Evolutionary conservation across 2,113 vertebrate genomes (phyloP).

Genomic region (Cheilinus undulatus): DNA sequence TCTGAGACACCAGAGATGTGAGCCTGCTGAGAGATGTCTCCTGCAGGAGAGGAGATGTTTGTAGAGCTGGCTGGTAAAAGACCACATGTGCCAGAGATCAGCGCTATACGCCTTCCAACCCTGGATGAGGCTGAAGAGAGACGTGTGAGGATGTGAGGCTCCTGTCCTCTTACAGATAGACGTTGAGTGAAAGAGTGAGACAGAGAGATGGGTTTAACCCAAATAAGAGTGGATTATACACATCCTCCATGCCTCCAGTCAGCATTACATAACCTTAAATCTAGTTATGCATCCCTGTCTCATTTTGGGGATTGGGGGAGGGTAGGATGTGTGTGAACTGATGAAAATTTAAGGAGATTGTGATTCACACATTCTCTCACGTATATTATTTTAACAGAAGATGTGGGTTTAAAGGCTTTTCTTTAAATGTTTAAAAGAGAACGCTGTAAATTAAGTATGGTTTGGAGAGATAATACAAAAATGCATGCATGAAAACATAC

Average conservation of each 20-base stretch:
- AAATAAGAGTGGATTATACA: conserved; percentile 81
- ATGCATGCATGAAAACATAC: conserved; percentile 19
- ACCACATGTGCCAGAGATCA: conserved; percentile 34
- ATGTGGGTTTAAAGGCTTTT: background rate
- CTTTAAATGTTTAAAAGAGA: background rate
- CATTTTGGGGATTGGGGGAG: conserved; percentile 57
- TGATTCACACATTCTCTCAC: conserved; percentile 28
- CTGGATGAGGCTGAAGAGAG: conserved; percentile 44
- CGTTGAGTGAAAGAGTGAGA: conserved; percentile 20
- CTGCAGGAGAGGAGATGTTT: conserved; percentile 51
- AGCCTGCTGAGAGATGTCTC: conserved; percentile 6
- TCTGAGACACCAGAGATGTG: conserved; percentile 23
- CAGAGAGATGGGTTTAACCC: conserved; percentile 77
- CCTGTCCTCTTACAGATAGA: conserved; percentile 64
- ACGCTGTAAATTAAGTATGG: conserved; percentile 1
- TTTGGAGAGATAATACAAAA: background rate
- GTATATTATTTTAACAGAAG: conserved; percentile 11
- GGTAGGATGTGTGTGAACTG: conserved; percentile 7
- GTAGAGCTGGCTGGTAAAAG: conserved; percentile 46
- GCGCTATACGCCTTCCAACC: conserved; percentile 49
- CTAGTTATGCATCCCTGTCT: conserved; percentile 79
- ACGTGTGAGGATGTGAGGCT: conserved; percentile 49
- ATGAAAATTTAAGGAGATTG: conserved; percentile 54
- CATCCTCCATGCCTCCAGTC: conserved; percentile 74
- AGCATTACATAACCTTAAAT: conserved; percentile 83